These are phyloP conservation scores for Uria lomvia DNA, from an alignment of 2,113 vertebrate species.

Conservation along the genomic window DNA sequence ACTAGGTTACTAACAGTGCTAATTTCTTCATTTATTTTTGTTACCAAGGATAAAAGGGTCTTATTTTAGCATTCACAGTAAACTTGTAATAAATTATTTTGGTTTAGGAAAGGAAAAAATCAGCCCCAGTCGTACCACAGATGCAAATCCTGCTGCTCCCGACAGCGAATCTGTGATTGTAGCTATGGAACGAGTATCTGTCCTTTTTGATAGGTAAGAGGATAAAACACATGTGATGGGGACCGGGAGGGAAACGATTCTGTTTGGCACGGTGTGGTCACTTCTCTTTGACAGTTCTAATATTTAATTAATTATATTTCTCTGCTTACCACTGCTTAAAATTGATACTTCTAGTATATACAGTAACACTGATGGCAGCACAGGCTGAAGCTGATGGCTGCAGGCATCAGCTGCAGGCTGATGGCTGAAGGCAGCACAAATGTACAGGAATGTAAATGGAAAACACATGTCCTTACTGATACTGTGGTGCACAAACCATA, in stretches of 20 bases:
- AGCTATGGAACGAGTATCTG: conserved; percentile 97
- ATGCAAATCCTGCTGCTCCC: conserved; percentile 80
- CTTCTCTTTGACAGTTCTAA: background rate
- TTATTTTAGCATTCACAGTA: background rate
- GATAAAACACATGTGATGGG: background rate
- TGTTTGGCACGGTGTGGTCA: background rate
- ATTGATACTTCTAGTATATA: background rate
- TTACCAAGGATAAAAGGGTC: background rate
- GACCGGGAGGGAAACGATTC: background rate
- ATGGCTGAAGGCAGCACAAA: conserved; percentile 28
- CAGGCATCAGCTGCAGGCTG: too few species aligned
- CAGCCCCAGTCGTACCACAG: conserved; percentile 82
- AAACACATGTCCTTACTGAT: conserved; percentile 28
- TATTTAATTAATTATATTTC: background rate
- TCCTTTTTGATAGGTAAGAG: conserved; percentile 94
- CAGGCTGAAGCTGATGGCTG: too few species aligned
- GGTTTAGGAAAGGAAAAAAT: conserved; percentile 92
- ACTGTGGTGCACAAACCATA: background rate
- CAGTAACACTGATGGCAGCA: background rate
- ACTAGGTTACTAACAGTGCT: background rate
- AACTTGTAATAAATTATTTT: background rate
- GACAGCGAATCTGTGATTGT: conserved; percentile 97
- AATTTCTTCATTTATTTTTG: background rate
- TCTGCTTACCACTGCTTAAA: background rate
- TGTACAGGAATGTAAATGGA: conserved; percentile 48